Evolutionary conservation across 92 coral and sea anemone genomes (phyloP).

Genomic region (Siderastrea siderea): DNA sequence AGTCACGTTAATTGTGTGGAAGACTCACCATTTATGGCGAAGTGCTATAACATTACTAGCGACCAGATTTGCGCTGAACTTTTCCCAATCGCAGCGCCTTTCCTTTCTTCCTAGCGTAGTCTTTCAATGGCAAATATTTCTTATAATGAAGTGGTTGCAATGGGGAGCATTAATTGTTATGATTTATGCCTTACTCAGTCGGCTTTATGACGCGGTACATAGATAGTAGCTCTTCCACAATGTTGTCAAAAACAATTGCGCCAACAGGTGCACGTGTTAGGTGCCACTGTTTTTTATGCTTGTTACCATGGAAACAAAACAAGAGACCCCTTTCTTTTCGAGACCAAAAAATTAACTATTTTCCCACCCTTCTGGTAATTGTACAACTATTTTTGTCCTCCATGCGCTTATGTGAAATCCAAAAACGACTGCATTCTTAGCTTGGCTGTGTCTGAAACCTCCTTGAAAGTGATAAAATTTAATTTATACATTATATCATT

Average conservation of each 20-base stretch:
- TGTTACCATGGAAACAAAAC: constrained; percentile 74
- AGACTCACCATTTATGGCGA: constrained; percentile 26
- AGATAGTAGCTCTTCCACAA: constrained; percentile 1
- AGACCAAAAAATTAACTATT: neutral
- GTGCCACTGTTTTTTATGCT: constrained; percentile 29
- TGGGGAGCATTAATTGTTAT: constrained; percentile 34
- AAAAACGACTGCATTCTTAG: neutral
- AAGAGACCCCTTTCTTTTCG: neutral
- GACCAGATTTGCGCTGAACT: neutral
- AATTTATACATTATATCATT: neutral
- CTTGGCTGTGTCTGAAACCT: neutral
- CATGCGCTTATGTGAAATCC: neutral
- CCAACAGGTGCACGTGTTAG: constrained; percentile 60
- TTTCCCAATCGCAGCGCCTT: neutral
- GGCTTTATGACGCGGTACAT: constrained; percentile 38
- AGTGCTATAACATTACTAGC: neutral
- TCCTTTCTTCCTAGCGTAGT: neutral
- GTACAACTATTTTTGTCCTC: neutral
- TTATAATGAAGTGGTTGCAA: neutral
- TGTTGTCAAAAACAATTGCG: constrained; percentile 26
- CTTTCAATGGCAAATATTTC: neutral
- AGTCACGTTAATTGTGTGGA: constrained; percentile 9
- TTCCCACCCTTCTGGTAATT: neutral
- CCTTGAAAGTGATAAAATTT: neutral
- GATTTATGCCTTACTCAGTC: constrained; percentile 11